Evolutionary conservation across 2,888 invertebrate species (phyloP), one percentile per base, ranked within the genome.

Genomic region (Acanthosepion esculentum): DNA sequence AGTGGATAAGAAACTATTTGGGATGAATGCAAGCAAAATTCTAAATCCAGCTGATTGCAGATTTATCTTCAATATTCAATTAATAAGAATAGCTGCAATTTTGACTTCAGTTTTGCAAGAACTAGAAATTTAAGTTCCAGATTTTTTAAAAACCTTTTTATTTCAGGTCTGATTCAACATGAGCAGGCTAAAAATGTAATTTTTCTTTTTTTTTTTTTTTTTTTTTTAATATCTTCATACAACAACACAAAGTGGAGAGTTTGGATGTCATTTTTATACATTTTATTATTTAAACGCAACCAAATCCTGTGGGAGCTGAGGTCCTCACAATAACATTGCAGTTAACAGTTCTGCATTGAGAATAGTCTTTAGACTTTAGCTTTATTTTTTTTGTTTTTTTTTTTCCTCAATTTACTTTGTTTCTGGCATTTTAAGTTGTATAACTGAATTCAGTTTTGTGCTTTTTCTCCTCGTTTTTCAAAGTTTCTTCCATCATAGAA

Each of bases 251-350:
- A 78, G 78, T 15, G n/a, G n/a, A 78, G n/a, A n/a, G 29, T 78
- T 78, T 78, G 78, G 78, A n/a, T 78, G 12, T 78, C 78, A 78
- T 78, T 78, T 78, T 78, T 78, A 78, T 33, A 78, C 78, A 78
- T 78, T 78, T 78, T 78, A 78, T 78, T 78, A 78, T 78, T 78
- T 78, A 78, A 78, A 78, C n/a, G 78, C 78, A 78, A 78, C 78
- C 78, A 78, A 78, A 78, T 78, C 12, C 78, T 78, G 78, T n/a
- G 78, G n/a, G n/a, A 64, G n/a, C n/a, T n/a, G 8, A n/a, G 15
- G 78, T 33, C 33, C 78, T 15, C 78, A 78, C 78, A 78, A n/a
- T 78, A 78, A 78, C n/a, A 78, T 78, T 12, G 78, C 78, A 78
- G 78, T 78, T 78, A 78, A 78, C 78, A 78, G 78, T 78, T 78